Base-by-base conservation (phyloP, 2,888 invertebrate genomes). In the Microctonus brassicae region DNA sequence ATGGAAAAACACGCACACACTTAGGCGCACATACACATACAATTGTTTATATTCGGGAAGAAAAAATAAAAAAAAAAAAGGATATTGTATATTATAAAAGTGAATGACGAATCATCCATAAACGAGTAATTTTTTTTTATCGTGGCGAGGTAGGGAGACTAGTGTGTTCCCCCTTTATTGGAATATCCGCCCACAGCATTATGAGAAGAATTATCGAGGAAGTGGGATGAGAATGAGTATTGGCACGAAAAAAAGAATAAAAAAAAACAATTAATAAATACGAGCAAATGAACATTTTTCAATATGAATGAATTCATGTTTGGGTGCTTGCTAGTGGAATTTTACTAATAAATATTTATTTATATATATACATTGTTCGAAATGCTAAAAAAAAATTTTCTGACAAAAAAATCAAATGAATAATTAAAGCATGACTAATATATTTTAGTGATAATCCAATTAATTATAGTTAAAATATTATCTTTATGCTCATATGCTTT, bases 151-250 rank as follows among this genome's bases (percentile, higher is more conserved):
- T 17, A n/a, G 70, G 36, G 72, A 55, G 74, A 34, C 55, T 61
- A 66, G 71, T 70, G 70, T 60, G 62, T 84, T 82, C 83, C 83
- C 84, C 84, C 84, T 87, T 87, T 86, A 87, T 87, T 87, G 86
- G 82, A 86, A 87, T 87, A 87, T 87, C 87, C 87, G 87, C 87
- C 87, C 85, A 85, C 86, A 85, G 86, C 85, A 86, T 87, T 85
- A 86, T 39, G 84, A 85, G 86, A 86, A 65, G 58, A 77, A 87
- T 86, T 85, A 86, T 86, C 82, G 81, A 86, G 86, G 86, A 17
- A 53, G 66, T 39, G 55, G 55, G 67, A 39, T 17, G 22, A 52
- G 64, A 64, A 29, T 53, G 66, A 64, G 73, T 77, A 80, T 80
- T 77, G 73, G 76, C 73, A 24, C 58, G 57, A 63, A 36, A 63